Evolutionary conservation across 2,888 invertebrate genomes (phyloP), one percentile per base, ranked within the genome.

Genomic region (Hanleya hanleyi): DNA sequence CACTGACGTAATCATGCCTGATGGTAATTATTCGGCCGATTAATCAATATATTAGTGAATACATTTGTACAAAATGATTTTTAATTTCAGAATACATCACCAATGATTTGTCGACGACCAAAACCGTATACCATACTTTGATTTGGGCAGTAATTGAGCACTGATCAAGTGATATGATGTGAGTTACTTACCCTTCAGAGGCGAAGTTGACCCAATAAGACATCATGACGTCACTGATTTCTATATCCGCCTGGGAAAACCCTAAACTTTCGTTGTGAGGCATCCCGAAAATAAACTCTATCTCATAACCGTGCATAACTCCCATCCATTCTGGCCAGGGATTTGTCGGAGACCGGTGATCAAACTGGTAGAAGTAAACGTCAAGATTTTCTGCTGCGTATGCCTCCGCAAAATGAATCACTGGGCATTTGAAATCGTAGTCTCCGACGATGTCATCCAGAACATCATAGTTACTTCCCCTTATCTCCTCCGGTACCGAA

Each of bases 171-270:
- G n/a, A n/a, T n/a, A n/a, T n/a, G n/a, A n/a, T n/a, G n/a, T n/a
- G n/a, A n/a, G n/a, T n/a, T 5, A 18, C 80, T 77, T 92, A 98
- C 98, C 98, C 97, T 79, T 95, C 95, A 92, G 96, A 95, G 50
- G 97, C 97, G 89, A 98, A 98, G 90, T 97, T 97, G 0, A 97
- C 95, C 97, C 97, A 97, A 91, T 97, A 97, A 88, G 94, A 93
- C 96, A 97, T 97, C 90, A 97, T 94, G 77, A 95, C 92, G 88
- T 93, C 94, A 87, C 96, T 96, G 79, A 98, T 93, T 79, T 95
- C 94, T 37, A 94, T 93, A 91, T 98, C 97, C 84, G 95, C 95
- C 0, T 93, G 93, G 7, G 94, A 95, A 92, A 96, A 97, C 90
- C 95, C 94, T 1, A 47, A 41, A 0, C 50, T 38, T 15, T 67